Conservation (phyloP, 64 coral and sea anemone species). For the Actinia equina region DNA sequence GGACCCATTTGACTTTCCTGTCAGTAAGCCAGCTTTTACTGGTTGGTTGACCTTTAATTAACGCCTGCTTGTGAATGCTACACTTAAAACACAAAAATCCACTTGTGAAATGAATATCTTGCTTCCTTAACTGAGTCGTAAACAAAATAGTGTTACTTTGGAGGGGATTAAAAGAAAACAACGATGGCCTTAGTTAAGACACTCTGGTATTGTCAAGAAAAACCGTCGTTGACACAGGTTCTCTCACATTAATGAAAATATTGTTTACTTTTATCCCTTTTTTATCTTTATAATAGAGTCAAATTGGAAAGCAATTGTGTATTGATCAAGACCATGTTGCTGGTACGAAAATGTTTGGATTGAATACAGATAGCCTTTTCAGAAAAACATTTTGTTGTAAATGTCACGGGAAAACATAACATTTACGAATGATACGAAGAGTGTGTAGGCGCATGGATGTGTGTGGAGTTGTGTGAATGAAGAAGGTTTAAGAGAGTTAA, state of each 20-base stretch:
- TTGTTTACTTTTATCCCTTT: not conserved
- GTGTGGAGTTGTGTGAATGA: no score
- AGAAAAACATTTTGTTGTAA: not conserved
- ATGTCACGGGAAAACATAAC: not conserved
- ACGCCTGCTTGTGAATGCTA: not conserved
- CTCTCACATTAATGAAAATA: not conserved
- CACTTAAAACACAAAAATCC: not conserved
- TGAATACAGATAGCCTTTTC: not conserved
- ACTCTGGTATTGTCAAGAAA: not conserved
- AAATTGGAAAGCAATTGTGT: constrained; percentile 7
- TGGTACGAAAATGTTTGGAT: not conserved
- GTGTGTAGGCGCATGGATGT: no score
- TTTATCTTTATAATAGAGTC: not conserved
- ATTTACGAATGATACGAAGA: not conserved
- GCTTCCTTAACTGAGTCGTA: not conserved
- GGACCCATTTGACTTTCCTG: not conserved
- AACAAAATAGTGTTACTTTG: not conserved
- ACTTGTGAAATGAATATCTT: not conserved
- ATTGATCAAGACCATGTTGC: not conserved
- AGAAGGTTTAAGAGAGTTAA: no score
- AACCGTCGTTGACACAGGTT: not conserved
- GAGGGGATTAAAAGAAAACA: not conserved
- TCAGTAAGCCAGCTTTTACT: not conserved
- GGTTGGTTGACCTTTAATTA: not conserved
- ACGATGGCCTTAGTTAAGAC: not conserved